Evolutionary conservation across 2,797 vertebrate species (phyloP).

Genomic region (Sorex maritimensis): DNA sequence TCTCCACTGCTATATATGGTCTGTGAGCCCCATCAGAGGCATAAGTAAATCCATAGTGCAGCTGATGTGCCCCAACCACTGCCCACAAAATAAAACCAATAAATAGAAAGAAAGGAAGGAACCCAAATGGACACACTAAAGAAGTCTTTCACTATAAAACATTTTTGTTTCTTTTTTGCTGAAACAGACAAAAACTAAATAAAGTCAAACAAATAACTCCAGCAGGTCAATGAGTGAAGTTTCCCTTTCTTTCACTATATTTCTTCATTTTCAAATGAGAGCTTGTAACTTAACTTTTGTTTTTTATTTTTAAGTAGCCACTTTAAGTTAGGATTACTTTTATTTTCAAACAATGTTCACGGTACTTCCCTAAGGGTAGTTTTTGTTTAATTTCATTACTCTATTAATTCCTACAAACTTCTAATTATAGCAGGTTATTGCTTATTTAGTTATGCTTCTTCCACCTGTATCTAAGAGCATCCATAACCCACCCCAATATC

Average conservation of each 20-base stretch:
- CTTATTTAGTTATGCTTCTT: background rate
- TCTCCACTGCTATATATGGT: too few species aligned
- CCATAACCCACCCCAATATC: background rate
- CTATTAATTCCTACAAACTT: background rate
- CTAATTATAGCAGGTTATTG: background rate
- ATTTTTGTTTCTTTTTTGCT: too few species aligned
- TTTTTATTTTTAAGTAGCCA: background rate
- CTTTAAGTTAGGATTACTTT: conserved; percentile 43
- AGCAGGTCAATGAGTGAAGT: background rate
- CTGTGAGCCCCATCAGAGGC: too few species aligned
- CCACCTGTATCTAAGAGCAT: background rate
- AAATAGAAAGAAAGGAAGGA: too few species aligned
- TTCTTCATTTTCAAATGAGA: background rate
- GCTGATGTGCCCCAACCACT: too few species aligned
- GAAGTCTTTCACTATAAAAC: too few species aligned
- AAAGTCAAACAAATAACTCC: background rate
- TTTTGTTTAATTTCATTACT: conserved; percentile 39
- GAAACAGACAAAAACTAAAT: background rate
- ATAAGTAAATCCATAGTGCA: too few species aligned
- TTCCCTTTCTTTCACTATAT: background rate
- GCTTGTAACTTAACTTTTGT: background rate
- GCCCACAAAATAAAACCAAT: too few species aligned
- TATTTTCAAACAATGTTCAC: background rate
- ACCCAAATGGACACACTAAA: too few species aligned
- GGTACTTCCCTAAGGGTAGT: background rate